Base-by-base conservation (phyloP, 1,140 invertebrate species). In the Eriosoma lanigerum region DNA sequence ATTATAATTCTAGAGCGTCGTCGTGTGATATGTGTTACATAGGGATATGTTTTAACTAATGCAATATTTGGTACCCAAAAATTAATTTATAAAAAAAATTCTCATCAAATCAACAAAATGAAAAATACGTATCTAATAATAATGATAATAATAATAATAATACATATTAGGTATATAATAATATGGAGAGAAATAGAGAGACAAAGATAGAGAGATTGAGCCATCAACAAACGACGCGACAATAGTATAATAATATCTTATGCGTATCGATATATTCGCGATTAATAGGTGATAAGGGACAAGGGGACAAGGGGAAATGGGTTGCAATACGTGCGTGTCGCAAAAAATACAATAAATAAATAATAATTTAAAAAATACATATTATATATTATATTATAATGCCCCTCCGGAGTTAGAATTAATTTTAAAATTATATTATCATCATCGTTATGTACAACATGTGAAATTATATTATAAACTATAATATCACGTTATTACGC, bases 31-130 rank as follows among this genome's bases (percentile, higher is more conserved):
- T 78, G 75, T 78, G 75, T 78, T 62, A 78, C 56, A 62, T 58
- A 32, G 75, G 75, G 75, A 78, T 78, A 78, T 78, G 75, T 78
- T 78, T 78, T 76, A 76, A 76, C 73, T 76, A 76, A 76, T 76
- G 73, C 54, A 58, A 76, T 76, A 76, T 56, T 38, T 76, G 73
- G 73, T 58, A 76, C 32, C 73, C 50, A 44, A 76, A 44, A 76
- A 76, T 54, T n/a, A 32, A 52, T 38, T 38, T 38, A 38, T 3
- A 38, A 76, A 76, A 76, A 76, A 76, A 62, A 62, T 32, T 8
- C 3, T 38, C 3, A 38, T 38, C 32, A 76, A 24, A 44, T 58
- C 32, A 75, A 75, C 72, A 75, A 75, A 75, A n/a, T 1, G 26
- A 56, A 21, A 32, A 32, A 58, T 19, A 76, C 21, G 26, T 56